Conservation (phyloP, 1,140 invertebrate genomes). For the Odontomachus brunneus region DNA sequence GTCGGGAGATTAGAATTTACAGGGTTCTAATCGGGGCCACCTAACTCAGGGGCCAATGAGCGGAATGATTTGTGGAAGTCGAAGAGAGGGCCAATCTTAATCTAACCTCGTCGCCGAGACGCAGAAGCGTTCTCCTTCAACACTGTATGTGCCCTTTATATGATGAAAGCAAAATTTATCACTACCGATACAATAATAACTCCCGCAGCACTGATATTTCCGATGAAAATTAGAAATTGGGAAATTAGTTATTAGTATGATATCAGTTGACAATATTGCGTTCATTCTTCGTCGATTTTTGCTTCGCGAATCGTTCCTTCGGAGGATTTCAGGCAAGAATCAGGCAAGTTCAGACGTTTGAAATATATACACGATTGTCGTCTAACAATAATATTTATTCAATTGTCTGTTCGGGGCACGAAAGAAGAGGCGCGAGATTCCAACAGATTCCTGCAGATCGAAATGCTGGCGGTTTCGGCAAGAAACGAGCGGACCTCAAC, state of each 20-base stretch:
- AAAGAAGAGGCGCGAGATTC: constrained; percentile 15
- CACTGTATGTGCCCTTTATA: neutral
- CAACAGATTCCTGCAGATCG: neutral
- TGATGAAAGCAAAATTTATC: constrained; percentile 7
- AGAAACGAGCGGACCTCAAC: neutral
- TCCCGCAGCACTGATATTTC: neutral
- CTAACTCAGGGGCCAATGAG: constrained; percentile 42
- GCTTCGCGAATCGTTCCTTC: neutral
- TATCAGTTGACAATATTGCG: neutral
- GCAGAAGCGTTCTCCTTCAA: neutral
- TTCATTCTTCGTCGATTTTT: neutral
- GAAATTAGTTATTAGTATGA: neutral
- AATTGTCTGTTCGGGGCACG: neutral
- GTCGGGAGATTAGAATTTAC: constrained; percentile 72
- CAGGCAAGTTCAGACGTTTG: no score
- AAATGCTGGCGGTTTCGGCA: neutral
- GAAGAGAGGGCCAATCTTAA: constrained; percentile 10
- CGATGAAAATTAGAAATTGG: neutral
- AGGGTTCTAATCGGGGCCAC: constrained; percentile 52
- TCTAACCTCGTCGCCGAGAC: constrained; percentile 2
- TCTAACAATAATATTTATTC: neutral
- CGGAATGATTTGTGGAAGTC: constrained; percentile 44
- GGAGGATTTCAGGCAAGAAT: neutral
- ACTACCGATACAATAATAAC: neutral
- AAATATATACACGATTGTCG: no score